phyloP scores from a whole-genome alignment of 2,888 invertebrate species.

The Drosophila affinis region DNA sequence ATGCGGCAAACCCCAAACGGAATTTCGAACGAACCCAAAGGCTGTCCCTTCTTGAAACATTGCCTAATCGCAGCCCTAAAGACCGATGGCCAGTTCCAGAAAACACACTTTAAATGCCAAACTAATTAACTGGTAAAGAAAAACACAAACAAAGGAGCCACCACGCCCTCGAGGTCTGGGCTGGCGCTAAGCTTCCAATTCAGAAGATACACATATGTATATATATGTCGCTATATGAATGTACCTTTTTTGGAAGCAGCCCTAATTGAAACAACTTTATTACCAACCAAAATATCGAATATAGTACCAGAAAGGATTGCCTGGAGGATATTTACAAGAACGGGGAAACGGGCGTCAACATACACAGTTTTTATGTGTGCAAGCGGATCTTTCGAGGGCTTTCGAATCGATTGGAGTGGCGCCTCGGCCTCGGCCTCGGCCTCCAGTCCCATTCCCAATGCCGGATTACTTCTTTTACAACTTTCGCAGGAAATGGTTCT shows the following conservation, averaged over 20 bases:
- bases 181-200: slow-evolving; percentile 62
- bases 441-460: too few species aligned
- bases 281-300: slow-evolving; percentile 49
- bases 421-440: slow-evolving; percentile 14
- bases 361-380: slow-evolving; percentile 69
- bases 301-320: slow-evolving; percentile 16
- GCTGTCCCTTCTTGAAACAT: slow-evolving; percentile 37
- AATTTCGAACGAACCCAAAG: slow-evolving; percentile 28
- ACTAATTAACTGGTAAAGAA: slow-evolving; percentile 56
- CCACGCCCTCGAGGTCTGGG: slow-evolving; percentile 30
- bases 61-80: slow-evolving; percentile 50
- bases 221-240: too few species aligned
- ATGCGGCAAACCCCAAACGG: slow-evolving; percentile 55
- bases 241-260: slow-evolving; percentile 29
- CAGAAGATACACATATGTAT: too few species aligned
- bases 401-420: slow-evolving; percentile 53
- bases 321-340: slow-evolving; percentile 41
- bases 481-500: slow-evolving; percentile 71
- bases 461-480: slow-evolving; percentile 57
- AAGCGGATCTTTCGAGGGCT: slow-evolving; percentile 60
- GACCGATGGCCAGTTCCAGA: slow-evolving; percentile 2
- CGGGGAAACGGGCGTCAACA: slow-evolving; percentile 66
- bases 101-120: slow-evolving; percentile 32
- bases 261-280: slow-evolving; percentile 76
- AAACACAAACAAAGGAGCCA: background rate